Base-by-base conservation (phyloP, 2,888 invertebrate genomes). In the Lasius fuliginosus region DNA sequence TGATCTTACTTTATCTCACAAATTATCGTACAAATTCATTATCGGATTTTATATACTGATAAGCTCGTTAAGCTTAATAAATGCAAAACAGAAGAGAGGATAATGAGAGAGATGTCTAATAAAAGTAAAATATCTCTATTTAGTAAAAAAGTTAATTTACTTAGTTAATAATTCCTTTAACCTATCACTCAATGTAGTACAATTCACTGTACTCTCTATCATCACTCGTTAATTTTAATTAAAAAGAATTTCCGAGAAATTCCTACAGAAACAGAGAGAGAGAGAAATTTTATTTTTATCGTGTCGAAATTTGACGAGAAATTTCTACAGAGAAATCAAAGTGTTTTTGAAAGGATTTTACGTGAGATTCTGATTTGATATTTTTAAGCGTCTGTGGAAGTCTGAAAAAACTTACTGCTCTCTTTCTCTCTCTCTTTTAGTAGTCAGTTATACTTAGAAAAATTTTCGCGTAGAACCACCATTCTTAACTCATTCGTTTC, bases 51-150 rank as follows among this genome's bases (percentile, higher is more conserved):
- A 46, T n/a, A 27, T 27, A 53, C 8, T 46, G 46, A 60, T 73
- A 73, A 60, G 46, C 60, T 73, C 79, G 27, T 81, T 60, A 73
- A 81, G 73, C 27, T 60, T 46, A 49, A 62, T 33, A 73, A 46
- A 73, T 36, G 73, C 49, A 33, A 53, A 33, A 81, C 27, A 71
- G 40, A n/a, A 0, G 53, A 33, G 12, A 27, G 4, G 46, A 36
- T 49, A 62, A 40, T 23, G 58, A 42, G 23, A 71, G 42, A 33
- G 33, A 56, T 40, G 3, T 15, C 9, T 40, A 56, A 49, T 40
- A 56, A 77, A 77, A 77, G 68, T 77, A n/a, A 8, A 53, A 56
- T 68, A 30, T 40, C 40, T 68, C 56, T 42, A 30, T 77, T 53
- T 30, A n/a, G 40, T 68, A n/a, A 56, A 64, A 76, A 49, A 23